Base-by-base conservation (phyloP, 2,888 invertebrate genomes). In the Tipula confusa region DNA sequence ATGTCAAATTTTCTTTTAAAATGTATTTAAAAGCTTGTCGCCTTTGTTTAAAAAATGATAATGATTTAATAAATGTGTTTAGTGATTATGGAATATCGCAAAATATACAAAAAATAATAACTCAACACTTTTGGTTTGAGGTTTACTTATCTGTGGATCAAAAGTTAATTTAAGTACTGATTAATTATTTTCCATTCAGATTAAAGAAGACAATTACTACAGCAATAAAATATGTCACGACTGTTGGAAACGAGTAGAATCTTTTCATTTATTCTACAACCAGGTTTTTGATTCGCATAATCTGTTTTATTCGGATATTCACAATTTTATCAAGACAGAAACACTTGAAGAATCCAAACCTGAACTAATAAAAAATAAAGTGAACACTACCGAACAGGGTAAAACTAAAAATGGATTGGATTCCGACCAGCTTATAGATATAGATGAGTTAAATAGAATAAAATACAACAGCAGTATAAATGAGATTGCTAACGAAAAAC, bases 121-220 rank as follows among this genome's bases (percentile, higher is more conserved):
- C 86, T 31, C 88, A 89, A 85, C 87, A 89, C 84, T 89, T 89
- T 86, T 89, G 89, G 88, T 89, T 89, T 84, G 87, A 88, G 87
- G 89, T 89, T 86, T 24, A 80, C 4, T 80, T 11, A 4, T 29
- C 5, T n/a, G 87, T 85, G 84, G 36, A 33, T 7, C 13, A 11
- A 29, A 7, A 6, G n/a, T 6, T 15, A 3, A 29, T 79, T 29
- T 79, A 24, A 3, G 11, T 28, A 79, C 15, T 82, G 4, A 18
- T 2, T 82, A n/a, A n/a, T n/a, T 83, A 28, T 29, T n/a, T 79
- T 43, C n/a, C 4, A 7, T 43, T n/a, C 2, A 89, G 89, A 87
- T 88, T 0, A 84, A 86, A 85, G 86, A 87, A 7, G 86, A 87
- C 84, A 87, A 89, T 86, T 86, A 85, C 6, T 88, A 89, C 84